Evolutionary conservation across 2,113 vertebrate genomes (phyloP).

Genomic region (Festucalex cinctus): DNA sequence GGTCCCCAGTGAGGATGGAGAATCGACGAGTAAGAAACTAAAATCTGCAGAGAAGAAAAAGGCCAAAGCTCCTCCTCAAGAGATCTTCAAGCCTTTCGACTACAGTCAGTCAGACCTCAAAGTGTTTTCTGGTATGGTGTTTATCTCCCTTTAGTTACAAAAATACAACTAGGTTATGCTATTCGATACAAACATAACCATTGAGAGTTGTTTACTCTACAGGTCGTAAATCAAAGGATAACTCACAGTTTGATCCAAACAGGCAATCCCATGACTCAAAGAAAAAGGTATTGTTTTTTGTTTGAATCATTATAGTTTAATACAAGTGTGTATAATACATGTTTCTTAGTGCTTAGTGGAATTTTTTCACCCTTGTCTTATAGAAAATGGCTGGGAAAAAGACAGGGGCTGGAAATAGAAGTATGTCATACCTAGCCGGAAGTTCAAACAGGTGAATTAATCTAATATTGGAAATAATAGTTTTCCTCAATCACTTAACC

Average conservation of each 20-base stretch:
- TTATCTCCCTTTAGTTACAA: neutral
- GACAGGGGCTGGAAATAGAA: conserved; percentile 74
- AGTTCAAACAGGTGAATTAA: conserved; percentile 81
- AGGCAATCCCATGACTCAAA: conserved; percentile 58
- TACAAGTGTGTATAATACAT: neutral
- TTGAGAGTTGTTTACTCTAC: neutral
- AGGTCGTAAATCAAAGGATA: conserved; percentile 73
- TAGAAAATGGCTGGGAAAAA: conserved; percentile 80
- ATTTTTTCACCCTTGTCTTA: conserved; percentile 17
- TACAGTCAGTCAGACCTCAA: conserved; percentile 88
- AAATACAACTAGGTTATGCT: neutral
- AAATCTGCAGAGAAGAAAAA: conserved; percentile 68
- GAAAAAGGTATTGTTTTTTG: conserved; percentile 62
- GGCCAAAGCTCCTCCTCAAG: conserved; percentile 42
- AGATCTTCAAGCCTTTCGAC: conserved; percentile 83
- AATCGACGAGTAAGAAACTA: conserved; percentile 75
- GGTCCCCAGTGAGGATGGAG: conserved; percentile 55
- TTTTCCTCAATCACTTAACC: conserved; percentile 4
- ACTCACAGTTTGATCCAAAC: conserved; percentile 85
- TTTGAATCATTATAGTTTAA: neutral
- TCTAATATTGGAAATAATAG: conserved; percentile 4
- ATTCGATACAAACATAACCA: neutral
- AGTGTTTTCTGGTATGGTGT: conserved; percentile 83
- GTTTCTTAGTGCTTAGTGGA: neutral
- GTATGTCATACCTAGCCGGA: conserved; percentile 84